Base-by-base conservation (phyloP, 2,797 vertebrate genomes). In the Perodicticus potto region DNA sequence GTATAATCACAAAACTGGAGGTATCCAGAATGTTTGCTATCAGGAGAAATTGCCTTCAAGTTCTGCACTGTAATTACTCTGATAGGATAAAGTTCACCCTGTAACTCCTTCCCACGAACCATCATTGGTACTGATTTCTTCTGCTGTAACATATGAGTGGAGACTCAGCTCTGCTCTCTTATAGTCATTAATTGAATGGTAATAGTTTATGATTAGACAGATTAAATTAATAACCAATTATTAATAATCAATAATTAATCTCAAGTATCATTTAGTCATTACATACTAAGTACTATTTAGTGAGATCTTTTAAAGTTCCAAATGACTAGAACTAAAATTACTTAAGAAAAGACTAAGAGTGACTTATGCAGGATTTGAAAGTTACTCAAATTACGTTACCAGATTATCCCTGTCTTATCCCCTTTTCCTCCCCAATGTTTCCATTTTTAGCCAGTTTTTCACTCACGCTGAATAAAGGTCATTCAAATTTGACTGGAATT, bases 301-400 rank as follows among this genome's bases (percentile, higher is more conserved):
- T 87, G n/a, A 78, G 34, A 72, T 84, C 9, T 61, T 90, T 94
- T 94, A 61, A 13, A 80, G 5, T 81, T 94, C 43, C 22, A 55
- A 73, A 74, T 87, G 25, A 69, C 5, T 86, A 17, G 6, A n/a
- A 43, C 11, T 49, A 83, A 87, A 93, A 80, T 70, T 3, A 80
- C 49, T 77, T 25, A 88, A 29, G 34, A 78, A 55, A 85, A 67
- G 0, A 2, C 69, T 74, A 84, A 61, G 29, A 7, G 32, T 76
- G 32, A 70, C 61, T 72, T 86, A 65, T 72, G 2, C 4, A 72
- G 37, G 22, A 37, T 53, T 77, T 85, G 17, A 63, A 94, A 37
- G 2, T 1, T 86, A 7, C 14, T 88, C 25, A 91, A 49, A 72
- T 40, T 91, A 23, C 37, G 8, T 12, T 19, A 86, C 25, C 22